Base-by-base conservation (phyloP, 1,140 invertebrate genomes). In the Bombus vancouverensis region DNA sequence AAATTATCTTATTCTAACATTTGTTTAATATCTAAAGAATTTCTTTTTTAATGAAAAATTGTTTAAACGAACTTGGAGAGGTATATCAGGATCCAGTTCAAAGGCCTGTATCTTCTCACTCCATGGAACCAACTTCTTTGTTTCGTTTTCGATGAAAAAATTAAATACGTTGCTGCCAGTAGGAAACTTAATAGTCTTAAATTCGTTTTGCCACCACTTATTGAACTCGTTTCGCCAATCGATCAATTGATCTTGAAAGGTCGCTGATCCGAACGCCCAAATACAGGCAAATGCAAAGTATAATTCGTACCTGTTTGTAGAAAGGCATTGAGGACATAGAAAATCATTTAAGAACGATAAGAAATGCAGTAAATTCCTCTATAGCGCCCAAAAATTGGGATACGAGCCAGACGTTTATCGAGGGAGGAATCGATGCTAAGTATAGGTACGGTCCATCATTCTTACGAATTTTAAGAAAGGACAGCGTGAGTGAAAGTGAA, bases 151-250 rank as follows among this genome's bases (percentile, higher is more conserved):
- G 82, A 99, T 98, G 92, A 97, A 99, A 95, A 98, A 99, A 94
- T 97, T 98, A 93, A 99, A 99, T 0, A 99, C 97, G n/a, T 97
- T 98, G 28, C 96, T 97, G 47, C 96, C 95, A 1, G 95, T 90
- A 2, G 99, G 98, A 95, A 99, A 98, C 94, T 98, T 98, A 34
- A 99, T 96, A 32, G 97, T 96, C 95, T 99, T 98, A 93, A 99
- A 98, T 95, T 99, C 98, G 92, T 97, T 98, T 28, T 96, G 94
- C 96, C 97, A 99, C 98, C 98, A 99, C 94, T 98, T 98, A 80
- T 97, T 98, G 93, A 99, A 99, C 92, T 99, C 98, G 73, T 97
- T 97, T 74, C 98, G 96, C 97, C 98, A 98, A 94, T 99, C 98
- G 4, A 97, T 95, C 25, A 98, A 94, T 91, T 97, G 98, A 95